phyloP scores from a whole-genome alignment of 2,888 invertebrate species.

The Sphaerophoria taeniata region DNA sequence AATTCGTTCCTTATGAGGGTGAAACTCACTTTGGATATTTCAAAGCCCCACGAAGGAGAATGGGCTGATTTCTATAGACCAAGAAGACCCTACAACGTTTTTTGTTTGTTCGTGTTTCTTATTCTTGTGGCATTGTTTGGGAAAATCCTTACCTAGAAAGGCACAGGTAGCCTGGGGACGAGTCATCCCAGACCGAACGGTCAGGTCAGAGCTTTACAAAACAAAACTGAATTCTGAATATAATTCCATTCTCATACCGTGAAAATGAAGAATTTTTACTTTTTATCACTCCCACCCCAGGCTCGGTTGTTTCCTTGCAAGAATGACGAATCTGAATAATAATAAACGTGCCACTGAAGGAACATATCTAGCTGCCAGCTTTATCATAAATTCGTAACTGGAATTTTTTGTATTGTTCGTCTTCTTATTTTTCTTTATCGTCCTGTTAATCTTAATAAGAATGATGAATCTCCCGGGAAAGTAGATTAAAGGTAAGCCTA shows the following conservation, averaged over 20 bases:
- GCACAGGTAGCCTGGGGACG: neutral
- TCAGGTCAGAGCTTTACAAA: too few relatives aligned
- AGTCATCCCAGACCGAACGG: too few relatives aligned
- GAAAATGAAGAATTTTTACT: conserved; percentile 57
- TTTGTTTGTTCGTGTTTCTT: conserved; percentile 1
- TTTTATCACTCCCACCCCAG: conserved; percentile 45
- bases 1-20: conserved; percentile 29
- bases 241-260: conserved; percentile 46
- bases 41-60: neutral
- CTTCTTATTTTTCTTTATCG: neutral
- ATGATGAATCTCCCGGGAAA: conserved; percentile 14
- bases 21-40: neutral
- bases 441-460: conserved; percentile 13
- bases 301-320: conserved; percentile 21
- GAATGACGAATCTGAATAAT: conserved; percentile 23
- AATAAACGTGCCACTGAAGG: neutral
- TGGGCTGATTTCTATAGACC: neutral
- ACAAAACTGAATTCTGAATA: neutral
- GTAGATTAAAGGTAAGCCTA: neutral
- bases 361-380: neutral
- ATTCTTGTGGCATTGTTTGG: conserved; percentile 18
- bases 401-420: neutral
- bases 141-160: neutral
- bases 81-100: neutral
- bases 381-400: neutral